Base-by-base conservation (phyloP, 1,140 invertebrate genomes). In the Bicyclus anynana region DNA sequence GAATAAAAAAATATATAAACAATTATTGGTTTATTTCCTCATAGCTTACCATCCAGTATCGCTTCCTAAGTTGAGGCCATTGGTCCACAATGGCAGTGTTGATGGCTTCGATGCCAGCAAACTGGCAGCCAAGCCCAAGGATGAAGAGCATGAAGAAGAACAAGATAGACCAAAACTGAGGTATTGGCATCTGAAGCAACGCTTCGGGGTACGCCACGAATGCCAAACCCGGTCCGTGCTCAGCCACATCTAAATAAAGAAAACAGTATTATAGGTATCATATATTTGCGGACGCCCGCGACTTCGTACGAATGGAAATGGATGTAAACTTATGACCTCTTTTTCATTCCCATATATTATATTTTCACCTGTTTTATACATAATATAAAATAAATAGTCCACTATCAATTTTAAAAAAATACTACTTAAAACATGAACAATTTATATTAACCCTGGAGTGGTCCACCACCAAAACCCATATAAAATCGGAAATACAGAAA, bases 81-180 rank as follows among this genome's bases (percentile, higher is more conserved):
- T 91, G 86, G 70, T 96, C 94, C 2, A 95, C 91, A 58, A 95
- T 90, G 1, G 93, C 91, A 5, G 94, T 94, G 49, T 94, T 93
- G 53, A 96, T 93, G 12, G 94, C 94, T 84, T 96, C 94, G 23
- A 96, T 93, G 1, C 93, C 94, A 54, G 94, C 94, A 84, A 96
- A 95, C 90, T 96, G 93, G 53, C 91, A 92, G 42, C 95, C 94
- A 2, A 95, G 74, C 0, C 94, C 95, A 1, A 96, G 89, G n/a
- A 94, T 91, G 62, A 95, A 92, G 23, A 95, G 89, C 94, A 95
- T 95, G 52, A 96, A 90, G 89, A 97, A 97, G 88, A 97, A 97
- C 0, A 96, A 77, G 6, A 94, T 89, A 0, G 94, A 92, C 95
- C 95, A 97, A 2, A 96, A 74, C 53, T 94, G 94, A 0, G 95